phyloP scores from a whole-genome alignment of 2,888 invertebrate genomes.

The Sinopyrophorus schimmeli region DNA sequence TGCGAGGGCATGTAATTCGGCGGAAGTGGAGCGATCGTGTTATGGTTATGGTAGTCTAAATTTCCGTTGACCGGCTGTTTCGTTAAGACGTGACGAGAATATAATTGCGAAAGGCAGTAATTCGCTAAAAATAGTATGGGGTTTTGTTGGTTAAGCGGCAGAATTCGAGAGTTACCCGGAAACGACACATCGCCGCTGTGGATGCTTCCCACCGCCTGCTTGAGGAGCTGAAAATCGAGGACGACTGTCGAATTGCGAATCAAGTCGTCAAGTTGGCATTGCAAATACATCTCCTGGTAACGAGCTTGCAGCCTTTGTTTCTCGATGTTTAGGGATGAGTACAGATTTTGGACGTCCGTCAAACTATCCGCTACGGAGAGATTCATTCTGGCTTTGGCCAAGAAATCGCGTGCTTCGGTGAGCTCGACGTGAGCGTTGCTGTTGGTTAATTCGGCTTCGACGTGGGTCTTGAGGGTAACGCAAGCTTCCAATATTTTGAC shows the following conservation, averaged over 20 bases:
- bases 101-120: constrained; percentile 75
- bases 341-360: constrained; percentile 64
- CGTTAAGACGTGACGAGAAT: constrained; percentile 65
- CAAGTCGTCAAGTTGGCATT: constrained; percentile 71
- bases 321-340: constrained; percentile 64
- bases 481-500: constrained; percentile 75
- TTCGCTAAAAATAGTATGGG: constrained; percentile 74
- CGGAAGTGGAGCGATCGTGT: constrained; percentile 47
- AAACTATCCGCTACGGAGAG: constrained; percentile 63
- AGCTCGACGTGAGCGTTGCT: constrained; percentile 69
- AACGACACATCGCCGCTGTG: constrained; percentile 62
- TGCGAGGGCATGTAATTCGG: constrained; percentile 45
- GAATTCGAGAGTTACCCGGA: constrained; percentile 48
- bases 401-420: constrained; percentile 66
- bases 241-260: constrained; percentile 68
- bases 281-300: constrained; percentile 72
- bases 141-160: constrained; percentile 61
- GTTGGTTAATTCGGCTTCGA: constrained; percentile 73
- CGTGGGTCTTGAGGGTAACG: constrained; percentile 72
- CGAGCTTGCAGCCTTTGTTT: constrained; percentile 69
- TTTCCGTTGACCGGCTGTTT: constrained; percentile 60
- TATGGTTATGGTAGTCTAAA: constrained; percentile 54
- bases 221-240: constrained; percentile 69
- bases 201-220: constrained; percentile 67
- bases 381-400: constrained; percentile 64